phyloP scores from a whole-genome alignment of 2,797 vertebrate species.

The Melanotaenia maccullochi region DNA sequence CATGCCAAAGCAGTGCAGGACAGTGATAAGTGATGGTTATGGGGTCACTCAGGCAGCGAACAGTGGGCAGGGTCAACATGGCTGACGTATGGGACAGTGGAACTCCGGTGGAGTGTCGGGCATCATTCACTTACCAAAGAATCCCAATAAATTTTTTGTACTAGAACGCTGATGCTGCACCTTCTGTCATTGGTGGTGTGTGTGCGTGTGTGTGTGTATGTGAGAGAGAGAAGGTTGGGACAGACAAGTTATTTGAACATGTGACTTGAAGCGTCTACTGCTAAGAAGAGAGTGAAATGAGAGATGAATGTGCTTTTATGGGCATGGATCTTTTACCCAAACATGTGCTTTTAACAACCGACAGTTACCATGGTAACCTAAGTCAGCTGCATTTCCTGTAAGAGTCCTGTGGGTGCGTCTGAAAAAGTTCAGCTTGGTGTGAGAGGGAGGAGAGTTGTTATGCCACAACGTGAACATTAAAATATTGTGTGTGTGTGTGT shows the following conservation, averaged over 20 bases:
- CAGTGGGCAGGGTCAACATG: slow-evolving; percentile 23
- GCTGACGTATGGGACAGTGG: slow-evolving; percentile 71
- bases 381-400: too few relatives aligned
- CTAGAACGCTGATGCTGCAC: slow-evolving; percentile 57
- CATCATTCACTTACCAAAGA: slow-evolving; percentile 87
- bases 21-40: slow-evolving; percentile 44
- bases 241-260: background rate
- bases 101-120: slow-evolving; percentile 66
- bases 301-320: slow-evolving; percentile 22
- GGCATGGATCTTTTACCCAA: slow-evolving; percentile 25
- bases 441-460: too few relatives aligned
- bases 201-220: background rate
- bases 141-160: slow-evolving; percentile 83
- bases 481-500: slow-evolving; percentile 26
- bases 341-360: slow-evolving; percentile 18
- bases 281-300: slow-evolving; percentile 41
- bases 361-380: too few relatives aligned
- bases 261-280: slow-evolving; percentile 27
- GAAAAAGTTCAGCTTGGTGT: too few relatives aligned
- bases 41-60: slow-evolving; percentile 34
- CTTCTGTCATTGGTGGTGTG: slow-evolving; percentile 6
- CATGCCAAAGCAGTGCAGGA: slow-evolving; percentile 76
- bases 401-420: too few relatives aligned
- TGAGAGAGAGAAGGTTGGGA: slow-evolving; percentile 1
- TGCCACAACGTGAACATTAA: too few relatives aligned